These are phyloP conservation scores for Phrynocephalus versicolor DNA, from an alignment of 2,113 vertebrate species.

Conservation along the genomic window DNA sequence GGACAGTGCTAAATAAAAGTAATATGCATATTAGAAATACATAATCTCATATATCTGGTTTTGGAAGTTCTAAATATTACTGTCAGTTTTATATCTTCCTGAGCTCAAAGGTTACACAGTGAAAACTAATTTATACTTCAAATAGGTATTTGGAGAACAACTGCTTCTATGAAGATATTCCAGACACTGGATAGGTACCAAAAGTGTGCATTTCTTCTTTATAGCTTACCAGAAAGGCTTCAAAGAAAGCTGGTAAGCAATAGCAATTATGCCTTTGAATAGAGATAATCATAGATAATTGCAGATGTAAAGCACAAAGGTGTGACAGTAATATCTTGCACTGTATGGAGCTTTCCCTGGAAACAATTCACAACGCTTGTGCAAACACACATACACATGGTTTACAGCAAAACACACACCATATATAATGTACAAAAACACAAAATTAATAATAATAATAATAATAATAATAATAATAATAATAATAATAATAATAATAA, in stretches of 20 bases:
- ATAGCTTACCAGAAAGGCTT: background rate
- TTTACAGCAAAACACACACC: too few relatives aligned
- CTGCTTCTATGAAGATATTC: background rate
- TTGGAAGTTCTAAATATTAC: background rate
- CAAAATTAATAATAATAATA: too few relatives aligned
- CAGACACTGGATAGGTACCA: background rate
- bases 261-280: background rate
- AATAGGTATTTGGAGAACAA: background rate
- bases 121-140: background rate
- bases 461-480: too few relatives aligned
- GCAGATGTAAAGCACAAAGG: background rate
- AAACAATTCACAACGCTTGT: background rate
- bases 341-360: background rate
- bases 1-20: background rate
- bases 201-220: background rate
- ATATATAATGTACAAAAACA: too few relatives aligned
- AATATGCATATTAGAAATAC: background rate
- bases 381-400: background rate
- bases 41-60: background rate
- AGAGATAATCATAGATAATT: slow-evolving; percentile 1
- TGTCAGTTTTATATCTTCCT: background rate
- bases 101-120: background rate
- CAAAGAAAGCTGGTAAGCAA: background rate
- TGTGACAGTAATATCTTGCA: background rate
- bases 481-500: too few relatives aligned